A percentile compares a stretch with the other conserved stretches of the same genome.
These are phyloP conservation scores for Sabatieria punctata DNA, from an alignment of 2,888 invertebrate species.

Conservation along the genomic window DNA sequence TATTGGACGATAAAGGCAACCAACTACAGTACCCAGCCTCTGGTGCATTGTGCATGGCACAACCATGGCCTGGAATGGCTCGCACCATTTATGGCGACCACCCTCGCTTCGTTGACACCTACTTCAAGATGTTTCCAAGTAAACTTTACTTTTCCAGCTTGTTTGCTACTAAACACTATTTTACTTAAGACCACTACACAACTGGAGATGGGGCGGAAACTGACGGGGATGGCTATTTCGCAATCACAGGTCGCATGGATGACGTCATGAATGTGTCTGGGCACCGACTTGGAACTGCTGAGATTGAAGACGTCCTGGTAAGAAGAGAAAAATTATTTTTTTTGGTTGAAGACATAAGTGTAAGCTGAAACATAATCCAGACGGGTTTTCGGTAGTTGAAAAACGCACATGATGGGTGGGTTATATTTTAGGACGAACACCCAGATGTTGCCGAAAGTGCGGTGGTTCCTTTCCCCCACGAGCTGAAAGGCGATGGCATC, in stretches of 20 bases:
- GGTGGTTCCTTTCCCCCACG: conserved; percentile 40
- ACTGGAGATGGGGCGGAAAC: conserved; percentile 38
- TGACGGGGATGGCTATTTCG: conserved; percentile 34
- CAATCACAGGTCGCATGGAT: conserved; percentile 39
- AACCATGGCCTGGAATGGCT: conserved; percentile 98
- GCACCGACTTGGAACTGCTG: conserved; percentile 41
- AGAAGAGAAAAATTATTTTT: too few relatives aligned
- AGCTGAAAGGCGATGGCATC: conserved; percentile 40
- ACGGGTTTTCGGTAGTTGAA: too few relatives aligned
- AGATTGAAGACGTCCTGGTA: conserved; percentile 40
- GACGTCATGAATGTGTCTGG: conserved; percentile 41
- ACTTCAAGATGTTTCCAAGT: conserved; percentile 76
- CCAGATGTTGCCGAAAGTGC: conserved; percentile 37
- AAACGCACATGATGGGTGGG: too few relatives aligned
- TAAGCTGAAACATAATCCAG: too few relatives aligned
- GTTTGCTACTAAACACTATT: too few relatives aligned
- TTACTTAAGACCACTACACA: conserved; percentile 38
- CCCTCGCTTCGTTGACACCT: conserved; percentile 63
- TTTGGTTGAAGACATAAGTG: too few relatives aligned
- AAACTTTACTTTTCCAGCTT: too few relatives aligned
- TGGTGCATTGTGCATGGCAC: conserved; percentile 35
- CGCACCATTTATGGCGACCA: conserved; percentile 79
- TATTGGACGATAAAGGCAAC: conserved; percentile 31
- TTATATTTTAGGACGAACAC: conserved; percentile 32
- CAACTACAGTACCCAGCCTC: too few relatives aligned